These are phyloP conservation scores for Gephyroberyx darwinii DNA, from an alignment of 2,797 vertebrate genomes.

Conservation along the genomic window DNA sequence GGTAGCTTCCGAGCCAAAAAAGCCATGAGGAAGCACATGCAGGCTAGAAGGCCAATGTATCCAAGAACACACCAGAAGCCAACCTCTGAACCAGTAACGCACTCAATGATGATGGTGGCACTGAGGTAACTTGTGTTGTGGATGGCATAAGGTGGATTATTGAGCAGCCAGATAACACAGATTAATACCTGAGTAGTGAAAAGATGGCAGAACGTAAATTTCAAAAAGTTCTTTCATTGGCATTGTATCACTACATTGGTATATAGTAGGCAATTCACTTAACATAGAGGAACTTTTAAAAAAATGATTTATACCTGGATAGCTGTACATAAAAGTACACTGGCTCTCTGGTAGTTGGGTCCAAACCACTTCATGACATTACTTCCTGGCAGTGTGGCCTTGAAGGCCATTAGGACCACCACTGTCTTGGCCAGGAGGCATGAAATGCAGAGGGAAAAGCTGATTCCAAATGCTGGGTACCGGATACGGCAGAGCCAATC, in stretches of 20 bases:
- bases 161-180: constrained; percentile 75
- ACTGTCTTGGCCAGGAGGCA: constrained; percentile 81
- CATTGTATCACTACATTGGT: background rate
- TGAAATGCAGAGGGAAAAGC: constrained; percentile 81
- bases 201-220: background rate
- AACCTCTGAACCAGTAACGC: constrained; percentile 73
- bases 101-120: constrained; percentile 73
- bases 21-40: constrained; percentile 75
- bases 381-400: constrained; percentile 74
- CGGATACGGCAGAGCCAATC: constrained; percentile 76
- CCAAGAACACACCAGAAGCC: constrained; percentile 80
- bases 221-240: too few species aligned
- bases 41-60: constrained; percentile 79
- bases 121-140: constrained; percentile 68
- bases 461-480: constrained; percentile 79
- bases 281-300: background rate
- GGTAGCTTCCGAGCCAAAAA: constrained; percentile 80
- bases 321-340: constrained; percentile 72
- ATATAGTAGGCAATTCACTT: background rate
- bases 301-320: constrained; percentile 62
- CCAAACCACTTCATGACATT: constrained; percentile 79
- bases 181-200: constrained; percentile 63
- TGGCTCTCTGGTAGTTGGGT: constrained; percentile 71
- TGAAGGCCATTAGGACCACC: constrained; percentile 79
- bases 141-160: constrained; percentile 70